phyloP scores from a whole-genome alignment of 2,888 invertebrate species.

The Tipula vernalis region DNA sequence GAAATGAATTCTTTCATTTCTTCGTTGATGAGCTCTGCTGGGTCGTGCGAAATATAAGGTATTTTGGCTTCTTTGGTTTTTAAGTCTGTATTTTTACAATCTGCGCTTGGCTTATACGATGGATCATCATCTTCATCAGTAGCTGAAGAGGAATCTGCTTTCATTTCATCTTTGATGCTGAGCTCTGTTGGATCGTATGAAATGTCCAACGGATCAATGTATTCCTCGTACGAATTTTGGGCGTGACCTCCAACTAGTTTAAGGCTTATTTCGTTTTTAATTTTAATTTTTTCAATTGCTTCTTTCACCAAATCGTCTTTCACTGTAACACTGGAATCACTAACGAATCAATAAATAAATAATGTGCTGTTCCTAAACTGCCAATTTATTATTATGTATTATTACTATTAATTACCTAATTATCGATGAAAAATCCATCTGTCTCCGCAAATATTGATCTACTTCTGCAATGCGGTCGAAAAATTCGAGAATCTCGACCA shows the following conservation, averaged over 20 bases:
- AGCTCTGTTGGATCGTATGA: neutral
- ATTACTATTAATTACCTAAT: neutral
- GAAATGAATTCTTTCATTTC: no score
- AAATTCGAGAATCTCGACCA: neutral
- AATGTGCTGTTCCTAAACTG: no score
- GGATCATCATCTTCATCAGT: neutral
- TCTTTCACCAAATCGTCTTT: neutral
- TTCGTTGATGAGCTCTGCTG: no score
- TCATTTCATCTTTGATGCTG: neutral
- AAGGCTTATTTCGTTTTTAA: neutral
- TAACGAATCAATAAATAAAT: neutral
- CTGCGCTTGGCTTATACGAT: neutral
- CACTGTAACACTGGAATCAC: neutral
- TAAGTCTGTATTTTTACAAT: neutral
- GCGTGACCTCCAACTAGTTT: neutral
- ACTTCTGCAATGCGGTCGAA: neutral
- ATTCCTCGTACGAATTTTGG: neutral
- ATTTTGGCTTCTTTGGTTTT: neutral
- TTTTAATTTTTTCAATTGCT: neutral
- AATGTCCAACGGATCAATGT: neutral
- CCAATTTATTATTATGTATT: neutral
- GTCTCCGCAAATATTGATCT: neutral
- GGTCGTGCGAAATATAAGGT: no score
- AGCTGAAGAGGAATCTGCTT: neutral
- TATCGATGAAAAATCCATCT: neutral